Evolutionary conservation across 2,888 invertebrate species (phyloP).

Genomic region (Scaptomyza polygonia): DNA sequence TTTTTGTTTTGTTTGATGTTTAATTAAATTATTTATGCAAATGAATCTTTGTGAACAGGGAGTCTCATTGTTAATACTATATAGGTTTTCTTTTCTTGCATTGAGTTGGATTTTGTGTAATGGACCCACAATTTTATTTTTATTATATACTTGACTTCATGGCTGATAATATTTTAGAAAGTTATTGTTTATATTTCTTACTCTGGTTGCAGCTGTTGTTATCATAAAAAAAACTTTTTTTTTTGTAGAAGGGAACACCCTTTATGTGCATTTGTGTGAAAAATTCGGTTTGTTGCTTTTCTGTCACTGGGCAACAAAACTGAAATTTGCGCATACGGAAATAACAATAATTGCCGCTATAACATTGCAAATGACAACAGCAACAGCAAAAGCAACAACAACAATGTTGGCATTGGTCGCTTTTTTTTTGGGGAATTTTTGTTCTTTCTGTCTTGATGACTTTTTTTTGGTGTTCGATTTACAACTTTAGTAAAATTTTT

Average conservation of each 20-base stretch:
- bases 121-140: not conserved
- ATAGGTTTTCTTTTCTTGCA: not conserved
- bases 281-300: constrained; percentile 40
- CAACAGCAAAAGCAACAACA: constrained; percentile 23
- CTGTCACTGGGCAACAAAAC: constrained; percentile 45
- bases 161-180: not conserved
- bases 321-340: constrained; percentile 68
- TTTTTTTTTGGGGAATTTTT: constrained; percentile 37
- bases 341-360: constrained; percentile 71
- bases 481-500: constrained; percentile 68
- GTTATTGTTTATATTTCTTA: not conserved
- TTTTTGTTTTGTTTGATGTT: constrained; percentile 7
- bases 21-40: not conserved
- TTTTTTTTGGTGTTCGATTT: constrained; percentile 54
- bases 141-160: not conserved
- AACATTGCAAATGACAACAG: constrained; percentile 61
- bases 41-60: constrained; percentile 1
- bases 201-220: constrained; percentile 24
- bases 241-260: constrained; percentile 30
- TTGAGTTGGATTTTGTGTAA: too few relatives aligned
- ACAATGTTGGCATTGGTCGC: constrained; percentile 63
- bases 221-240: constrained; percentile 18
- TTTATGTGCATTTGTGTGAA: constrained; percentile 33
- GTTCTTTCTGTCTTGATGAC: constrained; percentile 15
- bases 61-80: not conserved